These are phyloP conservation scores for Cecidostiba fungosa DNA, from an alignment of 2,888 invertebrate species.

Conservation along the genomic window DNA sequence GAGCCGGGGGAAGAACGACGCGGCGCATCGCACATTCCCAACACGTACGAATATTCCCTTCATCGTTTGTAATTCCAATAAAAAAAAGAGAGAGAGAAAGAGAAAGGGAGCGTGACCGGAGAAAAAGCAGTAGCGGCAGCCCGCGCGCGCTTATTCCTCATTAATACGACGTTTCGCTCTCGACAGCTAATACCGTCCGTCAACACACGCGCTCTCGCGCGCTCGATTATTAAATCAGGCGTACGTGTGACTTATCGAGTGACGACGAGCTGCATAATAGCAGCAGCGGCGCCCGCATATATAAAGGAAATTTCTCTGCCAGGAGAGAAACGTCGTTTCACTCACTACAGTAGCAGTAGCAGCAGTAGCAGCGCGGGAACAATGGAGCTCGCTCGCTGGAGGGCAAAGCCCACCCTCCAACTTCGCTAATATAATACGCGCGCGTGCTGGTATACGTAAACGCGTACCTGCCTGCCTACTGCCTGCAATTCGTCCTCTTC, in stretches of 20 bases:
- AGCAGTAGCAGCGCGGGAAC: slow-evolving; percentile 15
- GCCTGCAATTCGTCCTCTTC: slow-evolving; percentile 25
- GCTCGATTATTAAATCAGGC: slow-evolving; percentile 50
- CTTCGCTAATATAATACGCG: slow-evolving; percentile 54
- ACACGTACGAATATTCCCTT: slow-evolving; percentile 21
- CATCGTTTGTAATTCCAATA: slow-evolving; percentile 29
- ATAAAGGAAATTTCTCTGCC: slow-evolving; percentile 34
- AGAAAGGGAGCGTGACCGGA: not conserved
- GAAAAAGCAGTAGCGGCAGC: too few relatives aligned
- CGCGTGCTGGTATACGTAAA: not conserved
- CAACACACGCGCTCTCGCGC: slow-evolving; percentile 6
- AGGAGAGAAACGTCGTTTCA: slow-evolving; percentile 32
- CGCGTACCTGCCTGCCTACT: not conserved
- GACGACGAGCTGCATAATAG: slow-evolving; percentile 49
- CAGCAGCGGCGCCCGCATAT: not conserved
- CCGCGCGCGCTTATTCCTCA: not conserved
- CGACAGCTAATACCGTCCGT: slow-evolving; percentile 52
- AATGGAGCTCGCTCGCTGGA: slow-evolving; percentile 27
- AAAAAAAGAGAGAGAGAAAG: not conserved
- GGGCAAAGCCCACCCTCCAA: not conserved
- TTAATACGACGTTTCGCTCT: slow-evolving; percentile 27
- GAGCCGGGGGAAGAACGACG: not conserved
- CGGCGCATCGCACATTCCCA: not conserved
- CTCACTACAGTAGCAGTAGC: not conserved
- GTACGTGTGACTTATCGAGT: slow-evolving; percentile 54